Evolutionary conservation across 2,797 vertebrate species (phyloP).

Genomic region (Zalophus californianus): DNA sequence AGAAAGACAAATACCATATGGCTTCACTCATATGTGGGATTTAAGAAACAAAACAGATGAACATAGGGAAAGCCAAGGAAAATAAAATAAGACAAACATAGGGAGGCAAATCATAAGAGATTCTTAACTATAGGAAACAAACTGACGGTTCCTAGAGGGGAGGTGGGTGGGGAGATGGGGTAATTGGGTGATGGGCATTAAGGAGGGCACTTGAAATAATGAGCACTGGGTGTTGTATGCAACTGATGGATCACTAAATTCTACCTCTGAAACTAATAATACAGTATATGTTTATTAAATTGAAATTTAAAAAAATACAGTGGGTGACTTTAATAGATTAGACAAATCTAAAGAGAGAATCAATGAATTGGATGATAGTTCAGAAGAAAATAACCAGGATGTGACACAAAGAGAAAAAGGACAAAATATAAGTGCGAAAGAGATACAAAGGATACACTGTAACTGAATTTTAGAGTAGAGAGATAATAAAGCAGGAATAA

Average conservation of each 20-base stretch:
- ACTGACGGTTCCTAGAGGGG: not conserved
- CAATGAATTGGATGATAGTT: not conserved
- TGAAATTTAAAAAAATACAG: not conserved
- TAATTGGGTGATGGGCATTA: not conserved
- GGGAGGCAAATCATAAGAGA: not conserved
- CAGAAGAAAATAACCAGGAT: slow-evolving; percentile 47
- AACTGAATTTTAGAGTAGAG: not conserved
- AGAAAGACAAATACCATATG: not conserved
- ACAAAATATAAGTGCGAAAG: not conserved
- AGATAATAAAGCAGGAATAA: not conserved
- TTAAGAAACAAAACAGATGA: not conserved
- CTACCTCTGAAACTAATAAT: not conserved
- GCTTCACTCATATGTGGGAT: not conserved
- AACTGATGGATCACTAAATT: not conserved
- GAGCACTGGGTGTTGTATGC: not conserved
- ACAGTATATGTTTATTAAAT: not conserved
- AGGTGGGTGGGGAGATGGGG: not conserved
- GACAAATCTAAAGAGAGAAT: slow-evolving; percentile 13
- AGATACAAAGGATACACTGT: not conserved
- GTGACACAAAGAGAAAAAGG: not conserved
- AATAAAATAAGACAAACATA: not conserved
- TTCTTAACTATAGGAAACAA: not conserved
- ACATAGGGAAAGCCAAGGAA: not conserved
- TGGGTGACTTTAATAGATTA: not conserved
- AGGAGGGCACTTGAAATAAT: not conserved